Base-by-base conservation (phyloP, 2,888 invertebrate species). In the Leptopterna dolabrata region DNA sequence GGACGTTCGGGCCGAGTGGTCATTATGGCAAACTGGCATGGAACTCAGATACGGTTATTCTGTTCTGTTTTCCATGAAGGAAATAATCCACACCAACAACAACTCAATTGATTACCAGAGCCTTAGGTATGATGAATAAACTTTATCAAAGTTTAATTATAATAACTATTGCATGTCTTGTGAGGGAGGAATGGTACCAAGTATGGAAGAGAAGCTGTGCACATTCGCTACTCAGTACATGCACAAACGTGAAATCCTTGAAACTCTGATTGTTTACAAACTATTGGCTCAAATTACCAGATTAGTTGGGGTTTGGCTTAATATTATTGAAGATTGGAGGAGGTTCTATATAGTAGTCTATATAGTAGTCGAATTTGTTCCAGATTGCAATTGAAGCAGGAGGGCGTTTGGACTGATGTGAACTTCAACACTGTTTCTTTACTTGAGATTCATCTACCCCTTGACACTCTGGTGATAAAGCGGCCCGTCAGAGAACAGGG, bases 1-100 rank as follows among this genome's bases (percentile, higher is more conserved):
- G 27, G 95, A 96, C 89, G 93, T 95, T 14, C 94, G 94, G 90
- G 96, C 97, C 43, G 96, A 97, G 91, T 99, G 99, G 98, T 94
- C 96, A 90, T 94, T 98, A 16, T 99, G 99, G 98, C 96, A 97
- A 91, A 96, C 96, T 0, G 99, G 99, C 0, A 93, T 98, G 90
- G 96, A 97, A 90, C 93, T 99, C 13, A 95, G 95, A 88, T 96
- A 97, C 91, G 96, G 97, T 0, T 95, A 95, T n/a, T 94, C 90
- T 7, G 94, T 95, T 0, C 92, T 99, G 76, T 94, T 98, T 90
- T 93, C 96, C 88, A 93, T 99, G 91, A 95, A 96, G 90, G 98
- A 99, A 92, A 94, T 97, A 76, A 94, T 95, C 4, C 94, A 94
- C 29, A 92, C 91, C 89, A 91, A 91, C 89, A 93, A 92, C 83